Conservation (phyloP, 1,140 invertebrate genomes). For the Andrena cerasifolii region DNA sequence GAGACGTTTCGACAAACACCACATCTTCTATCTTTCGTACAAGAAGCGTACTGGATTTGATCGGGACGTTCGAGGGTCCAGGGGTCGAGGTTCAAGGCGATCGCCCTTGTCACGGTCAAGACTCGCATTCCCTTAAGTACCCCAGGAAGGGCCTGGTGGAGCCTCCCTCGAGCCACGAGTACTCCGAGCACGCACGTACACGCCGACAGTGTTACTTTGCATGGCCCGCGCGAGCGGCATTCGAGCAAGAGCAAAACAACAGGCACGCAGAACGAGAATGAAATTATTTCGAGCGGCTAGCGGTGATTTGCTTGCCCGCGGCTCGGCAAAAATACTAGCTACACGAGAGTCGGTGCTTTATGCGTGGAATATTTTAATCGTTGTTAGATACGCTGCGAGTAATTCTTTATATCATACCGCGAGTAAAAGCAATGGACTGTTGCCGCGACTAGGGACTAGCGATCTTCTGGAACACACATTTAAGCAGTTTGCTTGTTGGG, state of each 20-base stretch:
- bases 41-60: constrained; percentile 5
- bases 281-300: constrained; percentile 69
- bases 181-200: constrained; percentile 50
- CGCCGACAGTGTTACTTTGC: constrained; percentile 65
- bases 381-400: neutral
- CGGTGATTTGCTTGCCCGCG: constrained; percentile 42
- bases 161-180: constrained; percentile 32
- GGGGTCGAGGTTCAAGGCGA: constrained; percentile 56
- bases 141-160: constrained; percentile 15
- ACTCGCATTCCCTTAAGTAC: constrained; percentile 51
- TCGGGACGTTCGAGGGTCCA: constrained; percentile 34
- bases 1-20: neutral
- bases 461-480: constrained; percentile 13
- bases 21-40: no score
- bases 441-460: neutral
- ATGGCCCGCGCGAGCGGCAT: constrained; percentile 59
- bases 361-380: constrained; percentile 33
- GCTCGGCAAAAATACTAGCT: constrained; percentile 26
- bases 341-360: constrained; percentile 25
- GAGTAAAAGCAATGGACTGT: neutral
- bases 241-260: constrained; percentile 70
- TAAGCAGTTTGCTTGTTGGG: constrained; percentile 6
- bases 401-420: neutral
- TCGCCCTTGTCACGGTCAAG: constrained; percentile 52
- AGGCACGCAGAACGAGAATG: constrained; percentile 66